phyloP scores from a whole-genome alignment of 92 coral and sea anemone species.

The Porites evermanni region DNA sequence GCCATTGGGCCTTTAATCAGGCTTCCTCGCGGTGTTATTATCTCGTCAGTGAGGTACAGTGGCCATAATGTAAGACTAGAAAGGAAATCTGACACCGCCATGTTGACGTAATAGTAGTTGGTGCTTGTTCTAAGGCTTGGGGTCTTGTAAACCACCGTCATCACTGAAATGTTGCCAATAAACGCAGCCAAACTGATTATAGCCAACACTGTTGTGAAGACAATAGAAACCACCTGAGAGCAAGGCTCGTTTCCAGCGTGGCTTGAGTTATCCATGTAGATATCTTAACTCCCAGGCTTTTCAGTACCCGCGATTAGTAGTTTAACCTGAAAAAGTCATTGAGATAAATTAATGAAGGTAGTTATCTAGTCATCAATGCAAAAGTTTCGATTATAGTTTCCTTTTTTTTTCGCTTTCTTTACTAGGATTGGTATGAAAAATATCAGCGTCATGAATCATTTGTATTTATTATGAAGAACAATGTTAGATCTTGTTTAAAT shows the following conservation, averaged over 20 bases:
- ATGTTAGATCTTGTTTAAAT: no score
- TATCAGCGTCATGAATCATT: no score
- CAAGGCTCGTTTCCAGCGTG: neutral
- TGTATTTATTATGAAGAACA: no score
- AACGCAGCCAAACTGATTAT: neutral
- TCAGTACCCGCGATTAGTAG: no score
- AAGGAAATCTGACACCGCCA: slow-evolving; percentile 30
- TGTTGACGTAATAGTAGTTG: slow-evolving; percentile 31
- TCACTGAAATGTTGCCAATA: slow-evolving; percentile 20
- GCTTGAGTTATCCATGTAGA: neutral
- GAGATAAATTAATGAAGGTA: no score
- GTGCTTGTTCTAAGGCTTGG: slow-evolving; percentile 18
- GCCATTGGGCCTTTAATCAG: slow-evolving; percentile 34
- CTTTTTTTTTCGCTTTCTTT: no score
- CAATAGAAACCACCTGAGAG: neutral
- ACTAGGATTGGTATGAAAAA: no score
- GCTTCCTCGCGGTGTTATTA: slow-evolving; percentile 25
- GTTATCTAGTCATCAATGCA: no score
- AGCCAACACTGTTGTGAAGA: slow-evolving; percentile 15
- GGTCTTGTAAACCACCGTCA: slow-evolving; percentile 6
- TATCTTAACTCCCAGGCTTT: no score
- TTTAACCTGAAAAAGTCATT: no score
- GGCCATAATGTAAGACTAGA: slow-evolving; percentile 8
- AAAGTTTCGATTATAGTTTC: no score
- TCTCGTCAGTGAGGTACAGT: slow-evolving; percentile 13